phyloP scores from a whole-genome alignment of 2,888 invertebrate genomes.

The Drosophila sordidapex region DNA sequence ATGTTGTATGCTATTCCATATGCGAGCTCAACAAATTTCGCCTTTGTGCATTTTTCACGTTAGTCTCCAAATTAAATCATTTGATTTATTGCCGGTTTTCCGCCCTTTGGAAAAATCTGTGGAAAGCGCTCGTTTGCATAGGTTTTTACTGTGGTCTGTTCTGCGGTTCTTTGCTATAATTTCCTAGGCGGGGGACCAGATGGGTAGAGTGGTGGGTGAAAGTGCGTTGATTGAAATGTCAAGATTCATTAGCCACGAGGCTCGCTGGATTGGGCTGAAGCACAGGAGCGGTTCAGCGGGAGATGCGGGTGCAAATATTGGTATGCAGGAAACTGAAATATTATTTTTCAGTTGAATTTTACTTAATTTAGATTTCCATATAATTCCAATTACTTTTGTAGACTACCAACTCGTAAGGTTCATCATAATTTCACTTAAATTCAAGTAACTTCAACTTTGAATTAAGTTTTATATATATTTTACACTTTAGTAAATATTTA shows the following conservation, averaged over 20 bases:
- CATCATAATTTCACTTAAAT: too few species aligned
- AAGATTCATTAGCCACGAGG: conserved; percentile 75
- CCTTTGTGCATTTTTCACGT: conserved; percentile 52
- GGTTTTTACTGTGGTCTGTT: conserved; percentile 30
- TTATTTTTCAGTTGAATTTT: not conserved
- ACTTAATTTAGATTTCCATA: too few species aligned
- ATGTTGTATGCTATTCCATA: conserved; percentile 5
- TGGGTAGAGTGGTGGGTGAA: conserved; percentile 25
- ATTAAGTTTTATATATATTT: too few species aligned
- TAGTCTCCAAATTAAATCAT: conserved; percentile 75
- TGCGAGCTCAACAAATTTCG: conserved; percentile 75
- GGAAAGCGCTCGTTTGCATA: conserved; percentile 32
- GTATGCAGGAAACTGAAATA: not conserved
- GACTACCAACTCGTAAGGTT: too few species aligned
- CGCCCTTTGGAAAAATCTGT: conserved; percentile 35
- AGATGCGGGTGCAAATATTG: conserved; percentile 33
- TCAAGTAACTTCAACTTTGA: too few species aligned
- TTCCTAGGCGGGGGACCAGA: not conserved
- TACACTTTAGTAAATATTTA: not conserved
- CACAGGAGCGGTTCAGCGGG: conserved; percentile 50
- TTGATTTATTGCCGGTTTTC: conserved; percentile 74
- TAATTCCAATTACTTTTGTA: too few species aligned
- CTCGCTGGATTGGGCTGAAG: conserved; percentile 27
- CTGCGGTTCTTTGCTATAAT: conserved; percentile 1
- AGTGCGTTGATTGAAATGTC: conserved; percentile 77